Evolutionary conservation across 2,797 vertebrate genomes (phyloP).

Genomic region (Gymnoscopelus microlampas): DNA sequence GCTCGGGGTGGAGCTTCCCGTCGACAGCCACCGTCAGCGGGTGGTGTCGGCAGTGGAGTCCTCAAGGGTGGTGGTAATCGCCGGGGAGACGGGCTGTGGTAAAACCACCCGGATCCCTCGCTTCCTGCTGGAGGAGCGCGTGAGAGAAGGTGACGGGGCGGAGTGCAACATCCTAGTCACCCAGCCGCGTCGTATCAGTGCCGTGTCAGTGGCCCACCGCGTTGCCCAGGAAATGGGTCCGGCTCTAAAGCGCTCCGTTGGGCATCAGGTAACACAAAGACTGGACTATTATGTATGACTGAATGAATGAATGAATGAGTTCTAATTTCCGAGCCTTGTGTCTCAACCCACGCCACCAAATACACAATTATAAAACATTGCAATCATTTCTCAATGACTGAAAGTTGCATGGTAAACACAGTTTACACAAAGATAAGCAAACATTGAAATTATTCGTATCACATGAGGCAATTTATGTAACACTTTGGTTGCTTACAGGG

Average conservation of each 20-base stretch:
- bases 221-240: slow-evolving; percentile 94
- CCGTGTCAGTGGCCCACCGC: slow-evolving; percentile 93
- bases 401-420: no score
- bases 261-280: slow-evolving; percentile 85
- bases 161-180: slow-evolving; percentile 94
- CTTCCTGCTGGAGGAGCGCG: slow-evolving; percentile 88
- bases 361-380: no score
- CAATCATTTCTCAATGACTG: no score
- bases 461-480: no score
- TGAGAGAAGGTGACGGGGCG: slow-evolving; percentile 83
- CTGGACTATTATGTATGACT: no score
- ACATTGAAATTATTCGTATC: no score
- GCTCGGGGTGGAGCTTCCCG: slow-evolving; percentile 83
- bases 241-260: slow-evolving; percentile 84
- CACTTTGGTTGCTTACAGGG: no score
- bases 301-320: no score
- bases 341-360: no score
- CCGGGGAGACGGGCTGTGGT: slow-evolving; percentile 95
- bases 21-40: slow-evolving; percentile 85
- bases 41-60: slow-evolving; percentile 85
- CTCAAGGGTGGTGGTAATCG: slow-evolving; percentile 90
- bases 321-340: no score
- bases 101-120: slow-evolving; percentile 96
- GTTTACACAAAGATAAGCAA: no score
- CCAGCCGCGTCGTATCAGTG: slow-evolving; percentile 94